phyloP scores from a whole-genome alignment of 2,113 vertebrate species.

The Aix galericulata region DNA sequence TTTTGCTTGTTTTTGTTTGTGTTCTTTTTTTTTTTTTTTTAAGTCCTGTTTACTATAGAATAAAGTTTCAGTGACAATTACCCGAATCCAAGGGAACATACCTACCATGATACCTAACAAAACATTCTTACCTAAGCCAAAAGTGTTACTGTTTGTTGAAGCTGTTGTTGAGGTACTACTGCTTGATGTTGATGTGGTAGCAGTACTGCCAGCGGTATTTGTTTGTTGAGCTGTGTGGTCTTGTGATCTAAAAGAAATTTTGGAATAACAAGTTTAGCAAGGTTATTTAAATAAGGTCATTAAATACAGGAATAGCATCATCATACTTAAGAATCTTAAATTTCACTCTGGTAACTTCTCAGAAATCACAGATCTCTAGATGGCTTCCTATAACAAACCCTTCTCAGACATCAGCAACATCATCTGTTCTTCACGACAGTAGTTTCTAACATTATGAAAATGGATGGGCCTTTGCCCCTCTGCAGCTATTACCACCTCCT shows the following conservation, averaged over 20 bases:
- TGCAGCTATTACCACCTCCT: background rate
- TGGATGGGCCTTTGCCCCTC: background rate
- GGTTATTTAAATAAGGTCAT: background rate
- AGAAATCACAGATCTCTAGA: background rate
- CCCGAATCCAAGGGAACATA: background rate
- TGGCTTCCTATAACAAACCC: background rate
- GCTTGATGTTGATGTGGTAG: slow-evolving; percentile 72
- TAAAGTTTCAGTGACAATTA: background rate
- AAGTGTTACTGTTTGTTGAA: slow-evolving; percentile 76
- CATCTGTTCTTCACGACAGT: background rate
- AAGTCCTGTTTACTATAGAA: background rate
- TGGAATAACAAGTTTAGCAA: background rate
- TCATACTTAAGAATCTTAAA: background rate
- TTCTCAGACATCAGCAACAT: background rate
- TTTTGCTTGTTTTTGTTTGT: background rate
- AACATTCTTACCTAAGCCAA: slow-evolving; percentile 80
- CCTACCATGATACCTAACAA: background rate
- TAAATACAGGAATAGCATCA: background rate
- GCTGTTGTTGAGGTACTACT: slow-evolving; percentile 73
- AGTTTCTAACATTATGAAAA: background rate
- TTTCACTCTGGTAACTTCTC: background rate
- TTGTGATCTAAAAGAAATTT: slow-evolving; percentile 74
- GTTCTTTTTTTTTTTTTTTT: background rate
- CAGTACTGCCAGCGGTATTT: slow-evolving; percentile 67
- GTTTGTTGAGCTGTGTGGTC: slow-evolving; percentile 76